Evolutionary conservation across 2,797 vertebrate species (phyloP).

Genomic region (Percopsis omiscomaycus): DNA sequence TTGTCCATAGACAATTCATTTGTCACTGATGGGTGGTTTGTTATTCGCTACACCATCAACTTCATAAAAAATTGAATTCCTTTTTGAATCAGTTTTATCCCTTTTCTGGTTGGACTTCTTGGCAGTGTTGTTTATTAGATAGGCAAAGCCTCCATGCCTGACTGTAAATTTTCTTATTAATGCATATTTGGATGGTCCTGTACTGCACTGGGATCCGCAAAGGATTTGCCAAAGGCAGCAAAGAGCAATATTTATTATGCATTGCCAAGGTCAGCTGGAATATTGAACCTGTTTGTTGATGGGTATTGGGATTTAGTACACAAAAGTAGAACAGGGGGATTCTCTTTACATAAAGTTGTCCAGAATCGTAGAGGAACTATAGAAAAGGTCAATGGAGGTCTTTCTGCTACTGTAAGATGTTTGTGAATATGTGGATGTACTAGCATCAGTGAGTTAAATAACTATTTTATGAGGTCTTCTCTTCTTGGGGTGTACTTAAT

Average conservation of each 20-base stretch:
- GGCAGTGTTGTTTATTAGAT: constrained; percentile 36
- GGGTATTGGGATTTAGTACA: neutral
- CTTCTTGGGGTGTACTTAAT: neutral
- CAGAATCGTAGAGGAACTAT: neutral
- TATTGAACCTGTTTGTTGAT: constrained; percentile 11
- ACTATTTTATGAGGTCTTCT: neutral
- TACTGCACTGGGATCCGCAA: neutral
- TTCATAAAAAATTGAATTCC: constrained; percentile 25
- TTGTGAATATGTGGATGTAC: neutral
- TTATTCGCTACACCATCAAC: constrained; percentile 40
- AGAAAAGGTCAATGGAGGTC: neutral
- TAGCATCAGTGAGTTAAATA: neutral
- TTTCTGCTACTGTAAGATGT: neutral
- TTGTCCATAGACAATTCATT: constrained; percentile 33
- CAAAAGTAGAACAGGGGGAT: neutral
- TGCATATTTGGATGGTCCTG: constrained; percentile 16
- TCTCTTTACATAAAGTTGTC: neutral
- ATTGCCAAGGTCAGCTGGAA: constrained; percentile 28
- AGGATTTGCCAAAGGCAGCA: constrained; percentile 6
- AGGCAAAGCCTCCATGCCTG: constrained; percentile 15
- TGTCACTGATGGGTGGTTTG: constrained; percentile 53
- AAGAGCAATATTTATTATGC: constrained; percentile 14
- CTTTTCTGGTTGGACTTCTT: constrained; percentile 2
- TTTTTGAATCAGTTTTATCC: constrained; percentile 2
- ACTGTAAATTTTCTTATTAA: constrained; percentile 20